Conservation (phyloP, 2,888 invertebrate genomes). For the Boloria euphrosyne region DNA sequence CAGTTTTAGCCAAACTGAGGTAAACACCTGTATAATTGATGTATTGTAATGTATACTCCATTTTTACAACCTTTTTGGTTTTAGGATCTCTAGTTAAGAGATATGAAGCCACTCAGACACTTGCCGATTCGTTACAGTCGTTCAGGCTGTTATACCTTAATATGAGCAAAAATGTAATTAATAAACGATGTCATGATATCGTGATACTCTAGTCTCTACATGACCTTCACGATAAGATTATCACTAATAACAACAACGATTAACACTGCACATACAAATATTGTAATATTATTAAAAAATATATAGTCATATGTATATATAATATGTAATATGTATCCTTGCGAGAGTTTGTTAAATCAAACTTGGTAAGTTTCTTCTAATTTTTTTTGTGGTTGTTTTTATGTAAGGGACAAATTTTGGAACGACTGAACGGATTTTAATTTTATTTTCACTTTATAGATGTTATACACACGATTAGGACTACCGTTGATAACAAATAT, state of each 20-base stretch:
- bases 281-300: background rate
- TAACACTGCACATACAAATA: slow-evolving; percentile 3
- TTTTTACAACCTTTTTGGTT: too few relatives aligned
- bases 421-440: background rate
- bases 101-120: too few relatives aligned
- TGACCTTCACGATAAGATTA: slow-evolving; percentile 32
- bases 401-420: too few relatives aligned
- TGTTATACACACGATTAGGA: too few relatives aligned
- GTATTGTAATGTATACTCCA: too few relatives aligned
- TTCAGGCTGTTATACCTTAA: background rate
- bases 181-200: slow-evolving; percentile 7
- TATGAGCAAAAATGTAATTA: background rate
- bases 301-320: background rate
- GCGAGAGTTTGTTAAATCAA: background rate
- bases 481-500: background rate
- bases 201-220: slow-evolving; percentile 11
- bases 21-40: too few relatives aligned
- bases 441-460: too few relatives aligned
- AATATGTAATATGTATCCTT: too few relatives aligned
- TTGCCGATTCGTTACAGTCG: too few relatives aligned
- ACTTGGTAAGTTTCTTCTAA: background rate
- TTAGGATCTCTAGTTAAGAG: too few relatives aligned
- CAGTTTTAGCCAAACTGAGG: too few relatives aligned
- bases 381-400: background rate
- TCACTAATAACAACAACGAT: slow-evolving; percentile 20